Evolutionary conservation across 2,888 invertebrate genomes (phyloP).

Genomic region (Patella ulyssiponensis): DNA sequence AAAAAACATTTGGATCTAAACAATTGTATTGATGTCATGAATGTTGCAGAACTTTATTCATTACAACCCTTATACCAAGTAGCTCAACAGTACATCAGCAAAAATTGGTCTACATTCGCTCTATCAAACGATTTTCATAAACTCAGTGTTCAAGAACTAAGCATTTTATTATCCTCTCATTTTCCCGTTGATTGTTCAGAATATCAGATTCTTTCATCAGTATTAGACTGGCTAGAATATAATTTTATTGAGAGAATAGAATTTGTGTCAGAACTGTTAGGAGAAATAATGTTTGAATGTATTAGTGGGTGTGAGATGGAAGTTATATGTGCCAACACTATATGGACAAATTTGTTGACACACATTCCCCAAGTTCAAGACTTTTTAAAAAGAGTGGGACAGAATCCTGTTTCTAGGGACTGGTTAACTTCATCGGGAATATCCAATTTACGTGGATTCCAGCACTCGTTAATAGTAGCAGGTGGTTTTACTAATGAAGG

Average conservation of each 20-base stretch:
- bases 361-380: background rate
- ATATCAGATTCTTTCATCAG: constrained; percentile 76
- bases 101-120: constrained; percentile 78
- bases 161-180: constrained; percentile 78
- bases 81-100: constrained; percentile 80
- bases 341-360: constrained; percentile 15
- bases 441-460: constrained; percentile 80
- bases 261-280: constrained; percentile 73
- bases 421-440: constrained; percentile 52
- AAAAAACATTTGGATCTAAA: constrained; percentile 80
- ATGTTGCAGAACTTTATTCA: constrained; percentile 81
- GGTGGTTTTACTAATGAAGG: constrained; percentile 77
- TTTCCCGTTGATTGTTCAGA: constrained; percentile 82
- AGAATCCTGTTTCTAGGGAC: background rate
- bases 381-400: background rate
- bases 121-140: constrained; percentile 77
- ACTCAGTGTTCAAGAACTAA: constrained; percentile 77
- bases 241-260: constrained; percentile 69
- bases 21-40: constrained; percentile 82
- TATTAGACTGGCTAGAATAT: constrained; percentile 77
- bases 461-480: constrained; percentile 79
- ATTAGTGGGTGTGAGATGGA: constrained; percentile 48
- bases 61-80: constrained; percentile 76
- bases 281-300: constrained; percentile 74
- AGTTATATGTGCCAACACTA: constrained; percentile 3